Evolutionary conservation across 2,113 vertebrate species (phyloP).

Genomic region (Gopherus evgoodei): DNA sequence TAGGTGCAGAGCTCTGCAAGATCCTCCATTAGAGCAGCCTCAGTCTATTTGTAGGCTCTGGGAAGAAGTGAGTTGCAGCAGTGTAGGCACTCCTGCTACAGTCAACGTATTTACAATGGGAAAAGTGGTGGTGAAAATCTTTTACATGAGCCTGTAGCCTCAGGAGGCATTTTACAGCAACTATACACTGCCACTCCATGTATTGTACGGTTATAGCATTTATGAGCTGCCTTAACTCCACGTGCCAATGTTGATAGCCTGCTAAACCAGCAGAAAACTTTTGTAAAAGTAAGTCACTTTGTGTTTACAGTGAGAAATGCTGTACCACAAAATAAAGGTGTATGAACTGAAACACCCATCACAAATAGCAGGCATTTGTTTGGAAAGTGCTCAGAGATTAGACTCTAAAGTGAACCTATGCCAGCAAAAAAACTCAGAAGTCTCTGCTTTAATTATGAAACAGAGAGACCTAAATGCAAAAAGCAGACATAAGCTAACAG

Average conservation of each 20-base stretch:
- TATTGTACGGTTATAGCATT: neutral
- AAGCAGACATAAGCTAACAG: neutral
- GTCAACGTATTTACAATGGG: neutral
- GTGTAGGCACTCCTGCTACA: neutral
- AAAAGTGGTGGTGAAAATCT: neutral
- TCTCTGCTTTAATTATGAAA: neutral
- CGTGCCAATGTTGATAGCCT: neutral
- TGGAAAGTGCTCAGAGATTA: neutral
- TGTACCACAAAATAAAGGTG: neutral
- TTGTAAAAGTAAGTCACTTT: neutral
- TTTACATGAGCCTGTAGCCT: neutral
- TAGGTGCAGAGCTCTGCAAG: neutral
- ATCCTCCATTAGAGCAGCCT: neutral
- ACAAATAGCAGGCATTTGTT: neutral
- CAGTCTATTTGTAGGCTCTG: neutral
- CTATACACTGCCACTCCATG: neutral
- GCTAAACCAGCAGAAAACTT: neutral
- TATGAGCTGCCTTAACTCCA: neutral
- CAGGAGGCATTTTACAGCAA: neutral
- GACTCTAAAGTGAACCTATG: neutral
- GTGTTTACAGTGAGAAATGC: neutral
- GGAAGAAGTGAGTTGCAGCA: neutral
- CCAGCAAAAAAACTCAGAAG: neutral
- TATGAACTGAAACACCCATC: neutral
- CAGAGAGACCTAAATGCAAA: neutral